These are phyloP conservation scores for Riptortus pedestris DNA, from an alignment of 1,140 invertebrate species.

Conservation along the genomic window DNA sequence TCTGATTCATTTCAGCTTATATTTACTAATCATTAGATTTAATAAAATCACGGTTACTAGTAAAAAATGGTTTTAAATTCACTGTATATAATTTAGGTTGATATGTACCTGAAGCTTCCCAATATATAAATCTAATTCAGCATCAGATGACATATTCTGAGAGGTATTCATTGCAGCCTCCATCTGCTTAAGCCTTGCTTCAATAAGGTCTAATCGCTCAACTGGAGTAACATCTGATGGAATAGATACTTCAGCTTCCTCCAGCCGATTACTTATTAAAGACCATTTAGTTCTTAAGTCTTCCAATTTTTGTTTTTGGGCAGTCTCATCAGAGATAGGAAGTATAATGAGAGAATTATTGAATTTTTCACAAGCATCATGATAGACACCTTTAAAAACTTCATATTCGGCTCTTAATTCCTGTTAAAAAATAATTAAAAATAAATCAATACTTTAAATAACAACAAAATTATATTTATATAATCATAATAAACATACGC, in stretches of 20 bases:
- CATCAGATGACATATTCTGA: slow-evolving; percentile 47
- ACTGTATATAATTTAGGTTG: not conserved
- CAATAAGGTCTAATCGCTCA: slow-evolving; percentile 59
- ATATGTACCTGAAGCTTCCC: slow-evolving; percentile 51
- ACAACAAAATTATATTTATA: not conserved
- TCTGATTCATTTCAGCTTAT: too few species aligned
- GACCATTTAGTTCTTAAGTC: not conserved
- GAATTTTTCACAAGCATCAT: slow-evolving; percentile 58
- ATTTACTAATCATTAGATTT: not conserved
- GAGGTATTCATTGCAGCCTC: slow-evolving; percentile 44
- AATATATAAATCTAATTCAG: slow-evolving; percentile 67
- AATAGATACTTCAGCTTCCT: slow-evolving; percentile 60
- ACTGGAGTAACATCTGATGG: slow-evolving; percentile 52
- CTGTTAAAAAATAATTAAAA: slow-evolving; percentile 36
- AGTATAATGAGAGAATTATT: slow-evolving; percentile 65
- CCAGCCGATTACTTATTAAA: not conserved
- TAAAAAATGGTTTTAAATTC: too few species aligned
- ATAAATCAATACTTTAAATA: slow-evolving; percentile 26
- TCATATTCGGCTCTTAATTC: slow-evolving; percentile 78
- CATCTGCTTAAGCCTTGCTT: slow-evolving; percentile 42
- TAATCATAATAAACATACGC: not conserved
- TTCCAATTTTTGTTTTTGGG: not conserved
- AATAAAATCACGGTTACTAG: too few species aligned
- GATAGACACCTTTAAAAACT: slow-evolving; percentile 65
- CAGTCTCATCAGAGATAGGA: slow-evolving; percentile 59